These are phyloP conservation scores for Patella caerulea DNA, from an alignment of 2,888 invertebrate genomes.

Conservation along the genomic window DNA sequence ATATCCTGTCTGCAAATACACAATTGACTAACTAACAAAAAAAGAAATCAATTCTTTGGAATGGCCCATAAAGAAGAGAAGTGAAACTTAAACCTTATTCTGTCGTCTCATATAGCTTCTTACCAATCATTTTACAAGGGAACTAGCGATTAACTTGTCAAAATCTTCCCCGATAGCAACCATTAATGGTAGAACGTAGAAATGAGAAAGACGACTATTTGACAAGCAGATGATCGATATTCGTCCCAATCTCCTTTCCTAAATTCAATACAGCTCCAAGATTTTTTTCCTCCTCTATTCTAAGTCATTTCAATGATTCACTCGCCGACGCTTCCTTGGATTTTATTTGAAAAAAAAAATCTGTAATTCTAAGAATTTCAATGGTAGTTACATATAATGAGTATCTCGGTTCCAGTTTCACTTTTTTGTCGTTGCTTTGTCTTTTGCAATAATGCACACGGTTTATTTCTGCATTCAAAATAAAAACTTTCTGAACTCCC, in stretches of 20 bases:
- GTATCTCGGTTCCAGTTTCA: background rate
- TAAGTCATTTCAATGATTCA: no score
- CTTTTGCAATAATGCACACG: no score
- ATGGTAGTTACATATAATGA: conserved; percentile 14
- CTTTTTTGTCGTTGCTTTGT: background rate
- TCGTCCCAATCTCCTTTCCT: background rate
- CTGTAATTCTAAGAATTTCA: background rate
- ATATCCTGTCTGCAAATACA: no score
- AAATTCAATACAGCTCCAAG: no score
- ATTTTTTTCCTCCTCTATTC: no score
- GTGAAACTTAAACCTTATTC: conserved; percentile 1
- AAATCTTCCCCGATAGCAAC: conserved; percentile 2
- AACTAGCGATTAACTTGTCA: conserved; percentile 12
- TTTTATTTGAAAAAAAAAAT: no score
- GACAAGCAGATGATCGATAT: conserved; percentile 1
- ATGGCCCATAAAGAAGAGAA: background rate
- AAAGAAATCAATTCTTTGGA: no score
- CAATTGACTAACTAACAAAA: no score
- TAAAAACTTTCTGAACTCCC: no score
- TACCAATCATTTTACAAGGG: conserved; percentile 10
- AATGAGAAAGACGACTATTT: conserved; percentile 5
- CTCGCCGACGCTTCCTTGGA: no score
- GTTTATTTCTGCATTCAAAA: no score
- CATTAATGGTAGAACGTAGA: conserved; percentile 3
- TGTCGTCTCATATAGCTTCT: background rate